A percentile compares a stretch with the other conserved stretches of the same genome.
phyloP scores from a whole-genome alignment of 2,888 invertebrate species.

The Mesoligia furuncula region DNA sequence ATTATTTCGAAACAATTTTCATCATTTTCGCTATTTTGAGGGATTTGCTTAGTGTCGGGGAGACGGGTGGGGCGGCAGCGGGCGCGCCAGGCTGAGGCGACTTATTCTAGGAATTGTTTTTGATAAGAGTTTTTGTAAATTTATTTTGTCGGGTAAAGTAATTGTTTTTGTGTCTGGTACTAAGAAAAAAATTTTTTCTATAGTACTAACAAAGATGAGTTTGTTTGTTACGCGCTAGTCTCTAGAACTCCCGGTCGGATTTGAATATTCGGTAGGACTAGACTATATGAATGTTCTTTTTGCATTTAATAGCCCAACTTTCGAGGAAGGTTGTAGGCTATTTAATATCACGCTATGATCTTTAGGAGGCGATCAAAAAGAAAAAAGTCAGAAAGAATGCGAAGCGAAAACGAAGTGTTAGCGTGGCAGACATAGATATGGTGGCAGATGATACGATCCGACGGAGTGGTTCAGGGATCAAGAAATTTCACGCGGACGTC shows the following conservation, averaged over 20 bases:
- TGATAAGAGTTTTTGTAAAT: constrained; percentile 12
- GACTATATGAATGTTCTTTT: not conserved
- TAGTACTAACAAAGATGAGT: not conserved
- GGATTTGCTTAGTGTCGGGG: constrained; percentile 73
- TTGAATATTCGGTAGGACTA: not conserved
- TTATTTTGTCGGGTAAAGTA: constrained; percentile 19
- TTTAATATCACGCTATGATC: not conserved
- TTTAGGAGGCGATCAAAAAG: no score
- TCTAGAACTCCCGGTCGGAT: no score
- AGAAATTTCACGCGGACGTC: not conserved
- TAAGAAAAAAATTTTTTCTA: not conserved
- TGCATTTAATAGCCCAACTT: not conserved
- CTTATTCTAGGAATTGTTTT: not conserved
- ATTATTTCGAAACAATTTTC: constrained; percentile 76
- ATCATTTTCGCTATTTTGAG: constrained; percentile 72
- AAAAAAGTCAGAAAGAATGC: not conserved
- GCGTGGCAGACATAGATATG: no score
- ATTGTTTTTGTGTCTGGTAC: constrained; percentile 8
- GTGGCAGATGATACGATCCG: not conserved
- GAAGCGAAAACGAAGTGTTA: not conserved
- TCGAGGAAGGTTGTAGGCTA: not conserved
- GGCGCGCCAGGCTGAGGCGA: not conserved
- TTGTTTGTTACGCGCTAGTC: not conserved
- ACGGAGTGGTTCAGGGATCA: not conserved
- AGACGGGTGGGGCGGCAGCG: constrained; percentile 17